Evolutionary conservation across 2,113 vertebrate genomes (phyloP).

Genomic region (Ceyx margarethae): DNA sequence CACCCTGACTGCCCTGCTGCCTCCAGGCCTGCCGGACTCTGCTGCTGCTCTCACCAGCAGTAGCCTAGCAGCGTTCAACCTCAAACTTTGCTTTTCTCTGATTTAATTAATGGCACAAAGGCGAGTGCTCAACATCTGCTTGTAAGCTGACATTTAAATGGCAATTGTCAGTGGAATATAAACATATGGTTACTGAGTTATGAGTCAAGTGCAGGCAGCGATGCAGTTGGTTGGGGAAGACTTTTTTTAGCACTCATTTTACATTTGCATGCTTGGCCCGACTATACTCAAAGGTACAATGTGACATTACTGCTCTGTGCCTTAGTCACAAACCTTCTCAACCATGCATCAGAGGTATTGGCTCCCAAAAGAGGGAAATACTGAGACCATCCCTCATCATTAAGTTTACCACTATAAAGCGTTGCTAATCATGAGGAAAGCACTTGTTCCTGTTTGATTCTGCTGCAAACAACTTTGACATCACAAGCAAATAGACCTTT

Average conservation of each 20-base stretch:
- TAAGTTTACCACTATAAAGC: not conserved
- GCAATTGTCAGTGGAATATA: constrained; percentile 59
- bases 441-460: not conserved
- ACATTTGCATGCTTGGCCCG: not conserved
- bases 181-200: constrained; percentile 64
- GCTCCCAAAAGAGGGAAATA: not conserved
- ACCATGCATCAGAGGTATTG: not conserved
- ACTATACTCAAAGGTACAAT: not conserved
- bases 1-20: not conserved
- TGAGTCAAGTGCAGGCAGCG: constrained; percentile 42
- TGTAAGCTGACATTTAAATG: constrained; percentile 74
- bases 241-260: not conserved
- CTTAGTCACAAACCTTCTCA: not conserved
- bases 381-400: not conserved
- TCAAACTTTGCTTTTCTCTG: not conserved
- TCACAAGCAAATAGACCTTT: not conserved
- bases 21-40: not conserved
- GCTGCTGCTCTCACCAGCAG: not conserved
- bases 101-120: constrained; percentile 42
- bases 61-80: not conserved
- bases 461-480: not conserved
- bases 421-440: not conserved
- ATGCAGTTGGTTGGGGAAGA: not conserved
- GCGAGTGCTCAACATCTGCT: constrained; percentile 47
- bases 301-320: not conserved